phyloP scores from a whole-genome alignment of 1,140 invertebrate species.

The Pemphigus obesinymphae region DNA sequence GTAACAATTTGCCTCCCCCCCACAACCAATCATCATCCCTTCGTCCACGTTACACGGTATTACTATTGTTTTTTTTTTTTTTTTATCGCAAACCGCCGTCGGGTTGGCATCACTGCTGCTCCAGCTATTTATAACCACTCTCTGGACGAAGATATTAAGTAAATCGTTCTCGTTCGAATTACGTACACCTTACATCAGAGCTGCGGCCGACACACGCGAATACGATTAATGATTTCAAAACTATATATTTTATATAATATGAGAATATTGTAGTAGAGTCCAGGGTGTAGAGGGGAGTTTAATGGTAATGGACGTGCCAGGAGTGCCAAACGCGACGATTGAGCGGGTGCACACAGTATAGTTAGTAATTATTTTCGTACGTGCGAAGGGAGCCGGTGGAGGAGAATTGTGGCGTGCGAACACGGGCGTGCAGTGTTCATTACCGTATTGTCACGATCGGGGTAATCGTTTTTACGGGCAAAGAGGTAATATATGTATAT shows the following conservation, averaged over 20 bases:
- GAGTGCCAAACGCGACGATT: neutral
- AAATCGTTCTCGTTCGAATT: neutral
- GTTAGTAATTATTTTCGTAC: neutral
- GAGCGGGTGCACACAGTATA: neutral
- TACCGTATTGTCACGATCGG: neutral
- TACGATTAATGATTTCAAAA: constrained; percentile 16
- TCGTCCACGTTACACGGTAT: neutral
- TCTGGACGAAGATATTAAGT: constrained; percentile 15
- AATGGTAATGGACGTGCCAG: neutral
- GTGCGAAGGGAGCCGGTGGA: neutral
- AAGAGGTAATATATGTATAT: neutral
- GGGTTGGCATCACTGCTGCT: neutral
- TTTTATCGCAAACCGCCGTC: neutral
- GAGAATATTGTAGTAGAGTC: too few species aligned
- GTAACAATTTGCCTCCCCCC: neutral
- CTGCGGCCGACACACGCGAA: neutral
- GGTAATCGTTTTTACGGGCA: neutral
- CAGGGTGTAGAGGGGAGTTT: neutral
- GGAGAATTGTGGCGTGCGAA: neutral
- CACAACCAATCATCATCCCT: neutral
- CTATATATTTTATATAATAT: too few species aligned
- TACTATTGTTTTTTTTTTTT: neutral
- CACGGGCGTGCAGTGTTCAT: neutral
- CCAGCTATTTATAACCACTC: too few species aligned
- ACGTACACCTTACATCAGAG: too few species aligned